These are phyloP conservation scores for Orussus abietinus DNA, from an alignment of 1,140 invertebrate genomes.

Conservation along the genomic window DNA sequence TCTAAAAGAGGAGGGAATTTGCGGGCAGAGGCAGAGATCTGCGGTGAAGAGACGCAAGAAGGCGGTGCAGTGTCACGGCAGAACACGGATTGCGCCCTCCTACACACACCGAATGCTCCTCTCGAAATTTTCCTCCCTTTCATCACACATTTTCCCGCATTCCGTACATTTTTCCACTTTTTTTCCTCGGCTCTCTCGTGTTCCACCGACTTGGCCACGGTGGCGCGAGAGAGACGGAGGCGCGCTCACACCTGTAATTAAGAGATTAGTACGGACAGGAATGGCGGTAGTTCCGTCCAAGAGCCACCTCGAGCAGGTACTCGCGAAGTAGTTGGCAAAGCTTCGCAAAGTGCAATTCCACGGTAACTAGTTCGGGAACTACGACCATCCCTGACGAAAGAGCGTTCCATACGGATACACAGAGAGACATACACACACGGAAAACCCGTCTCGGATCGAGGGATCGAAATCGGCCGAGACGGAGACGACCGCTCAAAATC, in stretches of 20 bases:
- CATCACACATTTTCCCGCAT: constrained; percentile 10
- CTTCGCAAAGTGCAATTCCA: no score
- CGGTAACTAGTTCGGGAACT: no score
- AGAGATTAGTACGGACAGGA: constrained; percentile 34
- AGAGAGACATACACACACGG: no score
- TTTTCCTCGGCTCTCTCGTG: constrained; percentile 11
- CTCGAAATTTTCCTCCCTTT: constrained; percentile 9
- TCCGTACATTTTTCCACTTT: constrained; percentile 1
- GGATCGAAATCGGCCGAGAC: no score
- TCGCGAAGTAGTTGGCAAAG: no score
- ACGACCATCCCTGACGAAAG: no score
- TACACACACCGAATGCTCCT: constrained; percentile 29
- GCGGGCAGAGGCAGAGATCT: constrained; percentile 33
- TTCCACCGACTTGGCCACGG: constrained; percentile 14
- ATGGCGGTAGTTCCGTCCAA: no score
- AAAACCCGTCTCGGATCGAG: no score
- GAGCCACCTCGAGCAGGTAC: no score
- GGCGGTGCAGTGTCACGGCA: constrained; percentile 38
- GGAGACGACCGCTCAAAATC: no score
- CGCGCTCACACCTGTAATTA: constrained; percentile 36
- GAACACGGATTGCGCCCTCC: constrained; percentile 38
- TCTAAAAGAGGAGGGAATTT: constrained; percentile 17
- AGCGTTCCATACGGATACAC: no score
- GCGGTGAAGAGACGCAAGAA: constrained; percentile 35
- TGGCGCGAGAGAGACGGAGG: constrained; percentile 19